Percentiles rank a stretch among this genome's conserved stretches.
These are phyloP conservation scores for Bombus turneri DNA, from an alignment of 1,140 invertebrate species.

Conservation along the genomic window DNA sequence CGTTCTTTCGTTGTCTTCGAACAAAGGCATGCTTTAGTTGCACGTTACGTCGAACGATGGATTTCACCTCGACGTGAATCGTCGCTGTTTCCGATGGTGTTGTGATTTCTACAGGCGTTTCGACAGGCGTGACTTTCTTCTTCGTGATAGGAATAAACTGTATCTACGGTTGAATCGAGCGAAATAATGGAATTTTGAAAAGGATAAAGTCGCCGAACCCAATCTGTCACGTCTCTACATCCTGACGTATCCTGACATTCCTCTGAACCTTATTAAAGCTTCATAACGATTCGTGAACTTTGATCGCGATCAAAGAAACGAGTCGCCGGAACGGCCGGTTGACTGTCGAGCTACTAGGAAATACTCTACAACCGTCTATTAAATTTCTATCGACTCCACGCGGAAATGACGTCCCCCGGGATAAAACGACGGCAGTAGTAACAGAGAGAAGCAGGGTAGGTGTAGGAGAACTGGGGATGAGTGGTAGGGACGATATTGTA, in stretches of 20 bases:
- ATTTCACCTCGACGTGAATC: neutral
- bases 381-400: slow-evolving; percentile 69
- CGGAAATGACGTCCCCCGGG: slow-evolving; percentile 46
- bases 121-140: neutral
- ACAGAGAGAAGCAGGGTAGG: slow-evolving; percentile 3
- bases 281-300: neutral
- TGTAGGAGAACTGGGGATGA: slow-evolving; percentile 21
- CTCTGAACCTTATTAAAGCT: neutral
- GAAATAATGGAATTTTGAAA: neutral
- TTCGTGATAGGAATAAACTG: neutral
- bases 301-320: slow-evolving; percentile 14
- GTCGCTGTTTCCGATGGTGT: neutral
- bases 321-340: neutral
- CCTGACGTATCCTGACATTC: neutral
- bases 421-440: slow-evolving; percentile 23
- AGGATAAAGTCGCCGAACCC: neutral
- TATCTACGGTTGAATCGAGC: too few species aligned
- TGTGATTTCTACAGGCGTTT: neutral
- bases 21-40: slow-evolving; percentile 44
- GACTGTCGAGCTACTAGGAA: neutral
- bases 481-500: slow-evolving; percentile 42
- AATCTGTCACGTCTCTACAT: neutral
- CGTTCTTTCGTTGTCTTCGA: slow-evolving; percentile 35
- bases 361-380: slow-evolving; percentile 58
- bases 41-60: slow-evolving; percentile 8